phyloP scores from a whole-genome alignment of 2,797 vertebrate species.

The Limosa lapponica region DNA sequence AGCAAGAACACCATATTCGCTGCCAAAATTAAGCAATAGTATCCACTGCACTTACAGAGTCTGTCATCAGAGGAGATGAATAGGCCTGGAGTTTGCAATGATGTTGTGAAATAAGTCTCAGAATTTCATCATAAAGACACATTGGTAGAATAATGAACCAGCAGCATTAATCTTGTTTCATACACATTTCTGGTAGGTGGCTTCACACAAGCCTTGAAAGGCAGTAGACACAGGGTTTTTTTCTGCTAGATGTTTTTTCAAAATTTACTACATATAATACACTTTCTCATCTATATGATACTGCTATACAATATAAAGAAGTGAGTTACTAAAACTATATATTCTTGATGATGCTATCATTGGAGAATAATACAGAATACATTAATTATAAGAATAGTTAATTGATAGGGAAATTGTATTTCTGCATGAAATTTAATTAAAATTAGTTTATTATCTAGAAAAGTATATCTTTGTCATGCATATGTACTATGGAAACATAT shows the following conservation, averaged over 20 bases:
- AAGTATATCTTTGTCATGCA: neutral
- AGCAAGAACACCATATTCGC: neutral
- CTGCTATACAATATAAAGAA: neutral
- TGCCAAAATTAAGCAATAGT: conserved; percentile 12
- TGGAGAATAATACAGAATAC: neutral
- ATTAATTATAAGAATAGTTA: neutral
- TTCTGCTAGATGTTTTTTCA: neutral
- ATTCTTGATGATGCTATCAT: neutral
- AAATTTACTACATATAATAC: neutral
- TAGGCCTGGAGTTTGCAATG: neutral
- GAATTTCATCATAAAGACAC: neutral
- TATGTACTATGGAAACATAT: neutral
- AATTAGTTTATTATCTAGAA: neutral
- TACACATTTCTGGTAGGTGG: neutral
- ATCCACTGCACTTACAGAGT: neutral
- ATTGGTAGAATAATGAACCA: neutral
- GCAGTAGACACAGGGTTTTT: neutral
- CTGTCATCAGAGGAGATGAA: neutral
- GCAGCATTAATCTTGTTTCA: neutral
- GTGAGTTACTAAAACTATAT: neutral
- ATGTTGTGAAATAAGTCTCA: neutral
- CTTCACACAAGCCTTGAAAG: neutral
- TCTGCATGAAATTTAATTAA: neutral
- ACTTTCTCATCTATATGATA: neutral
- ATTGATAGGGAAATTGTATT: neutral